Evolutionary conservation across 2,888 invertebrate species (phyloP).

Genomic region (Dysmachus trigonus): DNA sequence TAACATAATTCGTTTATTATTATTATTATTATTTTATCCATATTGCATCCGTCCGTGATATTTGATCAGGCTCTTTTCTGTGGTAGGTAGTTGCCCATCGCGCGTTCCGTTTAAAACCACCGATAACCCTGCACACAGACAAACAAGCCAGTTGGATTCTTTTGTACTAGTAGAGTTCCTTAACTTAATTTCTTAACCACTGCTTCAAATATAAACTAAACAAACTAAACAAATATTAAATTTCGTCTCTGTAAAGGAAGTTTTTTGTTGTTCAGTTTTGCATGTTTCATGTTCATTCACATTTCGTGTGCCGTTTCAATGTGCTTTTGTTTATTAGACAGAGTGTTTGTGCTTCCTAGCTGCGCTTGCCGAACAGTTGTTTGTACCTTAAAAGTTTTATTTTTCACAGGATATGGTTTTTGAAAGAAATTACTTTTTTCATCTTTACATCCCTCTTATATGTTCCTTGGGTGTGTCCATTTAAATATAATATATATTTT

Average conservation of each 20-base stretch:
- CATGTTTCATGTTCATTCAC: constrained; percentile 19
- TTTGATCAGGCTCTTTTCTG: neutral
- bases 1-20: neutral
- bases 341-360: constrained; percentile 49
- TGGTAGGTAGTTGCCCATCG: constrained; percentile 52
- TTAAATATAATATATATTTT: neutral
- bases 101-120: constrained; percentile 55
- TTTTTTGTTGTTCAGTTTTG: constrained; percentile 3
- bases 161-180: constrained; percentile 54
- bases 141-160: constrained; percentile 66
- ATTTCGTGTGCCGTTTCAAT: constrained; percentile 14
- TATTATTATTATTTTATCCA: neutral
- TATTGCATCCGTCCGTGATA: constrained; percentile 17
- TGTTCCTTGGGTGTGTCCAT: constrained; percentile 30
- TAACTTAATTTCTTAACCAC: constrained; percentile 53
- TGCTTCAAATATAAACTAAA: constrained; percentile 34
- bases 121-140: constrained; percentile 70
- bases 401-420: constrained; percentile 1
- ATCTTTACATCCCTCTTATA: constrained; percentile 48
- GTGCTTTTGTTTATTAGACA: neutral
- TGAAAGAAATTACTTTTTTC: constrained; percentile 4
- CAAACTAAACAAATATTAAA: constrained; percentile 18
- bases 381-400: neutral
- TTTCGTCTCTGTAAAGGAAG: neutral
- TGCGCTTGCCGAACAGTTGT: constrained; percentile 44